Conservation (phyloP, 2,888 invertebrate species). For the Himalopsyche anomala region DNA sequence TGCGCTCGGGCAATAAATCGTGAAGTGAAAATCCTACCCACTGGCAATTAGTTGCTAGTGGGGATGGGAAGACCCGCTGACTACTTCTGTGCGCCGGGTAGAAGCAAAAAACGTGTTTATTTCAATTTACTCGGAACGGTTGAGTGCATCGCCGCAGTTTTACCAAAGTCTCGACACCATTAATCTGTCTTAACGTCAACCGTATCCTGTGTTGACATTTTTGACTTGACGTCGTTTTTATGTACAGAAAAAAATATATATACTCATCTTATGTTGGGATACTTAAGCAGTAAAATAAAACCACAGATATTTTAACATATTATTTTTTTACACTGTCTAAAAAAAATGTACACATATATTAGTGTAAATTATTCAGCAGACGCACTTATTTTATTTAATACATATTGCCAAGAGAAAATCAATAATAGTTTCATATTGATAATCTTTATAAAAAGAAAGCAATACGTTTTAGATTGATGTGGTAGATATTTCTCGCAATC, state of each 20-base stretch:
- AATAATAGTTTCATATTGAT: no score
- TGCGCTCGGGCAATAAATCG: constrained; percentile 62
- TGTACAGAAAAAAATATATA: constrained; percentile 11
- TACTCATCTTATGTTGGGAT: background rate
- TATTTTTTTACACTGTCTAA: no score
- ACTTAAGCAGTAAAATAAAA: background rate
- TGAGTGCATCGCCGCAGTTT: constrained; percentile 55
- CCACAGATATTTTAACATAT: no score
- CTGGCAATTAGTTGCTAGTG: constrained; percentile 63
- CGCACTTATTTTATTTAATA: no score
- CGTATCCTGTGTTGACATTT: constrained; percentile 62
- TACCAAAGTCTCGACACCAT: constrained; percentile 62
- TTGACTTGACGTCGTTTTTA: constrained; percentile 17
- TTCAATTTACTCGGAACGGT: constrained; percentile 56
- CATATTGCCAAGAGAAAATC: no score
- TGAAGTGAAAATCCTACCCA: constrained; percentile 64
- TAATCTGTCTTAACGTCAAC: constrained; percentile 64
- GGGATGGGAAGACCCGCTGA: constrained; percentile 46
- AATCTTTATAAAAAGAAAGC: no score
- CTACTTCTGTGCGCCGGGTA: constrained; percentile 43
- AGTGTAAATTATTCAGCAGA: no score
- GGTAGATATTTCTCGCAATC: no score
- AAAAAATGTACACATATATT: no score
- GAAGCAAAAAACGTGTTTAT: constrained; percentile 56
- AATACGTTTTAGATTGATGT: no score